Conservation (phyloP, 2,113 vertebrate species). For the Prolemur simus region DNA sequence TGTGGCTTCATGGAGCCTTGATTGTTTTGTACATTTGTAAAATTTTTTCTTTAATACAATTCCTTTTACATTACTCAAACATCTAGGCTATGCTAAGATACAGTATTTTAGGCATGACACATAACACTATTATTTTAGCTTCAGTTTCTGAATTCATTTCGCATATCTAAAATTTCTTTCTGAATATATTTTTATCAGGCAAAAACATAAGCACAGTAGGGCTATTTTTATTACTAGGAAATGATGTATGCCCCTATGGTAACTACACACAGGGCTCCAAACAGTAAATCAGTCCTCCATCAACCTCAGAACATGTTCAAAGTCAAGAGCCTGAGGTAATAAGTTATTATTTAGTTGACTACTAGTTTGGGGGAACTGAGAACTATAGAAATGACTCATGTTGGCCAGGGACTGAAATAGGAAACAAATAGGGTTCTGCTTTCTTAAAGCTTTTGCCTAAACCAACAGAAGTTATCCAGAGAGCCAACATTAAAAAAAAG, state of each 20-base stretch:
- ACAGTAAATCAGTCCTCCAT: slow-evolving; percentile 72
- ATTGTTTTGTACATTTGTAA: slow-evolving; percentile 64
- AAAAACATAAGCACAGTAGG: slow-evolving; percentile 78
- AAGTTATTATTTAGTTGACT: slow-evolving; percentile 79
- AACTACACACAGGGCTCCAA: slow-evolving; percentile 54
- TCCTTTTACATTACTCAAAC: slow-evolving; percentile 71
- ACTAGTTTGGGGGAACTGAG: slow-evolving; percentile 69
- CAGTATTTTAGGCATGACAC: slow-evolving; percentile 72
- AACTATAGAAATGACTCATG: slow-evolving; percentile 77
- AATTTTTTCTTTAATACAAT: slow-evolving; percentile 63
- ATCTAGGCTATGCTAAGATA: slow-evolving; percentile 62
- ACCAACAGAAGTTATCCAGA: slow-evolving; percentile 58
- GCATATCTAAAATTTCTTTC: slow-evolving; percentile 67
- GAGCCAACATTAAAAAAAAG: not conserved
- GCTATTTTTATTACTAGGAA: slow-evolving; percentile 81
- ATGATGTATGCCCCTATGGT: slow-evolving; percentile 66
- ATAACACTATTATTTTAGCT: slow-evolving; percentile 76
- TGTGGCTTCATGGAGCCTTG: slow-evolving; percentile 71
- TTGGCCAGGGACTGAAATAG: slow-evolving; percentile 69
- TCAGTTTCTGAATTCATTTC: slow-evolving; percentile 77
- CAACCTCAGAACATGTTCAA: slow-evolving; percentile 69
- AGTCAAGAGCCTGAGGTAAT: slow-evolving; percentile 73
- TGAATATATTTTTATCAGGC: slow-evolving; percentile 80
- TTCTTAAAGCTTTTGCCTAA: slow-evolving; percentile 73
- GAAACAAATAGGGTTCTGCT: slow-evolving; percentile 69